Evolutionary conservation across 2,888 invertebrate genomes (phyloP).

Genomic region (Rhingia campestris): DNA sequence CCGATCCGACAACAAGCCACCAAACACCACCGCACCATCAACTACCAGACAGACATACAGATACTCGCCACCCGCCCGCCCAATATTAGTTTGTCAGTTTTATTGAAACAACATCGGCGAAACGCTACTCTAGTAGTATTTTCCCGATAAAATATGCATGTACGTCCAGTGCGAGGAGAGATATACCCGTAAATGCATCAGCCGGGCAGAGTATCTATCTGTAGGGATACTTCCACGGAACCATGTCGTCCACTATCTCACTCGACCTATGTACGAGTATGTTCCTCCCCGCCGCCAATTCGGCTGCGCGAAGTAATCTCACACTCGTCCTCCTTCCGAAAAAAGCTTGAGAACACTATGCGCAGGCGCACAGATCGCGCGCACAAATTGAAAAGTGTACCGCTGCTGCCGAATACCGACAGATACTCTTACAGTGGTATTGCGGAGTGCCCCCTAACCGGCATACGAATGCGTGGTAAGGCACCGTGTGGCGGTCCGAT

Average conservation of each 20-base stretch:
- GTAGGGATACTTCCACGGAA: slow-evolving; percentile 18
- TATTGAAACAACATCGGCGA: slow-evolving; percentile 71
- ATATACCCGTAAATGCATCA: slow-evolving; percentile 41
- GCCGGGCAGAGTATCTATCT: slow-evolving; percentile 9
- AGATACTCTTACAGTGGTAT: slow-evolving; percentile 7
- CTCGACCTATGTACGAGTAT: slow-evolving; percentile 60
- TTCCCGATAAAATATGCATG: slow-evolving; percentile 74
- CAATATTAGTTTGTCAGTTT: slow-evolving; percentile 72
- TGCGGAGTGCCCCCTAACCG: neutral
- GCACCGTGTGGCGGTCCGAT: slow-evolving; percentile 43
- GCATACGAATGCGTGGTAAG: slow-evolving; percentile 37
- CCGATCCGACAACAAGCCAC: slow-evolving; percentile 26
- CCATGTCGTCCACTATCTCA: slow-evolving; percentile 65
- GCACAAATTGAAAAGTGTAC: slow-evolving; percentile 58
- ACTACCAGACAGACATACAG: slow-evolving; percentile 14
- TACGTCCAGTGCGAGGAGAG: slow-evolving; percentile 29
- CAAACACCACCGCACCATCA: neutral
- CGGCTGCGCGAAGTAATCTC: slow-evolving; percentile 59
- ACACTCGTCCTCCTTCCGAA: slow-evolving; percentile 58
- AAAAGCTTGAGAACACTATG: slow-evolving; percentile 54
- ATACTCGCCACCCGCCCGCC: slow-evolving; percentile 48
- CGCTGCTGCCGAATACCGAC: slow-evolving; percentile 39
- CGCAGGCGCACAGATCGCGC: slow-evolving; percentile 34
- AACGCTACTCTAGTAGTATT: slow-evolving; percentile 74
- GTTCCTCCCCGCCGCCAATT: slow-evolving; percentile 39